phyloP scores from a whole-genome alignment of 2,888 invertebrate genomes.

The Lampropteryx suffumata region DNA sequence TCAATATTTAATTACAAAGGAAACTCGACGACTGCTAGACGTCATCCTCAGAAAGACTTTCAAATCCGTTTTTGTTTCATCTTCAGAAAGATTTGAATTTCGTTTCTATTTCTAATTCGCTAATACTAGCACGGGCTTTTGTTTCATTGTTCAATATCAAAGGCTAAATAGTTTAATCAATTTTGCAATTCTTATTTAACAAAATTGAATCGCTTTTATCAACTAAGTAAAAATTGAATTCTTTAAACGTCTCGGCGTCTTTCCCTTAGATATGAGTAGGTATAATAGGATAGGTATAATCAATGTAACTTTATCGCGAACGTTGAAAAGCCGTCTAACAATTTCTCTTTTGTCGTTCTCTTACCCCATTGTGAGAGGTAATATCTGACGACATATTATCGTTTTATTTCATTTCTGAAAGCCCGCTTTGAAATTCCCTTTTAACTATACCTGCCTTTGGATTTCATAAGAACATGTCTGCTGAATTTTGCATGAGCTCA shows the following conservation, averaged over 20 bases:
- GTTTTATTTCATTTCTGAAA: conserved; percentile 71
- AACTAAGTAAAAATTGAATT: conserved; percentile 28
- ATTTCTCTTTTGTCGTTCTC: conserved; percentile 63
- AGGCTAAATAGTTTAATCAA: conserved; percentile 51
- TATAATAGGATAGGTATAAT: no score
- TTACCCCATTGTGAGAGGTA: conserved; percentile 64
- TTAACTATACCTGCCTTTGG: conserved; percentile 56
- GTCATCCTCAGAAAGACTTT: conserved; percentile 78
- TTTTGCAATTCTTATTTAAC: conserved; percentile 27
- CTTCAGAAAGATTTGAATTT: conserved; percentile 73
- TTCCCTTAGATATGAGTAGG: conserved; percentile 29
- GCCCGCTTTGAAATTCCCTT: conserved; percentile 66
- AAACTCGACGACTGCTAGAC: conserved; percentile 81
- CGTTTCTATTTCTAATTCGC: conserved; percentile 72
- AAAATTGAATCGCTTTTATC: conserved; percentile 27
- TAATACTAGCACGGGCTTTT: conserved; percentile 54
- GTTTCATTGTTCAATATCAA: conserved; percentile 68
- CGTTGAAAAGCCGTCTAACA: conserved; percentile 60
- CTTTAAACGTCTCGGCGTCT: conserved; percentile 19
- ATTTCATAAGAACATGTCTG: conserved; percentile 53
- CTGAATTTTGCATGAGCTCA: conserved; percentile 41
- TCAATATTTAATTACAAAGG: conserved; percentile 84
- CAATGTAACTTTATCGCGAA: conserved; percentile 66
- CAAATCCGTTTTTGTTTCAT: conserved; percentile 75
- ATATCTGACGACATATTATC: conserved; percentile 69